Conservation (phyloP, 2,888 invertebrate species). For the Theristus sp. region DNA sequence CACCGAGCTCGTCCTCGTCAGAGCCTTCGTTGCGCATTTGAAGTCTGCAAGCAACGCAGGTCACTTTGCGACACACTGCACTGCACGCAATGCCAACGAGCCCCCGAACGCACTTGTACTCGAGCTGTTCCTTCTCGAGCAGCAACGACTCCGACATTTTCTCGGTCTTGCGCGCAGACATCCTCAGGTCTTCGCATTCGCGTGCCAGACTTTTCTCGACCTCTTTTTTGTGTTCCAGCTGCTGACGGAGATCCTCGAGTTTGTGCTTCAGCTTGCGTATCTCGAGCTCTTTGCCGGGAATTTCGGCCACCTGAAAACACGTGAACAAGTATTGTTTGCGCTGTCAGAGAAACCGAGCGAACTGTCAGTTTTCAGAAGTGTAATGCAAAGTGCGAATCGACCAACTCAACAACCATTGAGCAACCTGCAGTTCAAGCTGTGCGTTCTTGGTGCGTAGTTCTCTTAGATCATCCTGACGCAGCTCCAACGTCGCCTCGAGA, state of each 20-base stretch:
- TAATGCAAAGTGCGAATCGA: no score
- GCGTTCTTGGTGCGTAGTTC: slow-evolving; percentile 16
- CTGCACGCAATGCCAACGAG: no score
- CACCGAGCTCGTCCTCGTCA: no score
- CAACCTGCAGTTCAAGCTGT: slow-evolving; percentile 5
- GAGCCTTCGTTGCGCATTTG: no score
- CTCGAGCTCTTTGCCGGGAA: slow-evolving; percentile 18
- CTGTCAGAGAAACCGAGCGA: no score
- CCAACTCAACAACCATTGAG: no score
- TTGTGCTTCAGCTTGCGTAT: slow-evolving; percentile 58
- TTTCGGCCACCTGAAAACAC: slow-evolving; percentile 18
- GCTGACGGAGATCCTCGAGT: slow-evolving; percentile 64
- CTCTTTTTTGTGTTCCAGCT: slow-evolving; percentile 48
- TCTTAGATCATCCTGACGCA: slow-evolving; percentile 18
- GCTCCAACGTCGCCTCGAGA: slow-evolving; percentile 16
- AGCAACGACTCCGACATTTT: background rate
- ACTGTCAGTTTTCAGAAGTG: no score
- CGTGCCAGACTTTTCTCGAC: slow-evolving; percentile 40
- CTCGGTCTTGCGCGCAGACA: background rate
- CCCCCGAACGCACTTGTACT: no score
- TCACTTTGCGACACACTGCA: no score
- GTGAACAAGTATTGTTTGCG: no score
- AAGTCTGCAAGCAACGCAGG: no score
- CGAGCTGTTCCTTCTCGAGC: background rate
- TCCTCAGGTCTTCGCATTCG: background rate